Base-by-base conservation (phyloP, 1,140 invertebrate genomes). In the Hestina assimilis region DNA sequence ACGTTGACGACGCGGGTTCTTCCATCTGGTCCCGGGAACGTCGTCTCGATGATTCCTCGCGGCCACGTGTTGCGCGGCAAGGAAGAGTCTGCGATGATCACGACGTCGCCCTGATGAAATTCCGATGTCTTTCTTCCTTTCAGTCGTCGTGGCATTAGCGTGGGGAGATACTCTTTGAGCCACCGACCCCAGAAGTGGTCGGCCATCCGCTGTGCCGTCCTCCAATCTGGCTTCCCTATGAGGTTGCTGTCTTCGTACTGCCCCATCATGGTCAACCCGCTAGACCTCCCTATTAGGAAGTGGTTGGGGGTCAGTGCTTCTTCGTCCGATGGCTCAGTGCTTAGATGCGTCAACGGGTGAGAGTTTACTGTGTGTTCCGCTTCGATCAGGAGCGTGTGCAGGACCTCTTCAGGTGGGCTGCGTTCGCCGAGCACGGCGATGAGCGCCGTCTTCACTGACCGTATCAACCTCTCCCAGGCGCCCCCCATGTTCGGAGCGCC, bases 281-380 rank as follows among this genome's bases (percentile, higher is more conserved):
- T 47, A 14, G 62, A 55, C 6, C 47, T 7, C 17, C 64, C 63
- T 2, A 67, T 60, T 0, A 64, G 53, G 40, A 81, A 81, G 63
- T 80, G 76, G 11, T 66, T 74, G 6, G 81, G 76, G 7, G 78
- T 77, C 2, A 79, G 59, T n/a, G 60, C 54, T 19, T 65, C 59
- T 15, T 69, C 54, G n/a, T n/a, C n/a, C n/a, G n/a, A n/a, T n/a
- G n/a, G n/a, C 26, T 57, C 42, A 1, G 40, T 51, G 42, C 50
- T 56, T 4, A 43, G 43, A n/a, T 56, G 20, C 47, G 43, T 46
- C 5, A 66, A 23, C 2, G 60, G 63, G 11, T 62, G 20, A 0
- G 48, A 42, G 23, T 72, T 69, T 3, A 69, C 51, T 0, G 38
- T 42, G 7, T 63, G 33, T 26, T 66, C 65, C 15, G 55, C 63